Conservation (phyloP, 2,888 invertebrate species). For the Zaprionus bogoriensis region DNA sequence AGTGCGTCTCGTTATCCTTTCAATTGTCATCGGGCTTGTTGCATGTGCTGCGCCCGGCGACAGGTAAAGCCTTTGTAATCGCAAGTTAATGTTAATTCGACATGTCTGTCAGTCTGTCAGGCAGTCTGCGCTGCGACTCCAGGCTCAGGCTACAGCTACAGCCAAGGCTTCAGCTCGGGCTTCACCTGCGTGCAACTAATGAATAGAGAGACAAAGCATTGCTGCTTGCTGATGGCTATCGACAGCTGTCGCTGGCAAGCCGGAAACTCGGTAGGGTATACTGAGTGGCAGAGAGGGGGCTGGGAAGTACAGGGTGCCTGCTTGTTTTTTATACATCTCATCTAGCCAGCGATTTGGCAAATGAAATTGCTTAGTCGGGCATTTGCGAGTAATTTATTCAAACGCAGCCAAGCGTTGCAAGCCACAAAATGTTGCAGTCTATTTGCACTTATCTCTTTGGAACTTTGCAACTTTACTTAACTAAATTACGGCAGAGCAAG, state of each 20-base stretch:
- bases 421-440: constrained; percentile 21
- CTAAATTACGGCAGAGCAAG: constrained; percentile 45
- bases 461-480: constrained; percentile 53
- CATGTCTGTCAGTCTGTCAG: constrained; percentile 26
- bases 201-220: neutral
- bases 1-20: constrained; percentile 62
- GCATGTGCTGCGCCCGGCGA: constrained; percentile 33
- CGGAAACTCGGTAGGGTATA: too few species aligned
- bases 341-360: constrained; percentile 11
- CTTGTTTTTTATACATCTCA: neutral
- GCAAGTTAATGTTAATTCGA: constrained; percentile 62
- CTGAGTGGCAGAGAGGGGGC: too few species aligned
- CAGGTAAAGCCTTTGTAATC: constrained; percentile 59
- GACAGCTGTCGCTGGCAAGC: neutral
- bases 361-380: constrained; percentile 35
- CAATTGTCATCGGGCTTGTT: constrained; percentile 74
- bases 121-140: too few species aligned
- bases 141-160: too few species aligned
- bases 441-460: constrained; percentile 42
- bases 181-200: too few species aligned
- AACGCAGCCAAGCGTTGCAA: constrained; percentile 31
- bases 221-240: neutral
- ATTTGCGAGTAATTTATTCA: constrained; percentile 38
- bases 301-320: too few species aligned
- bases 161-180: too few species aligned